Evolutionary conservation across 2,797 vertebrate genomes (phyloP), one percentile per base, ranked within the genome.

Genomic region (Parauchenoglanis ngamensis): DNA sequence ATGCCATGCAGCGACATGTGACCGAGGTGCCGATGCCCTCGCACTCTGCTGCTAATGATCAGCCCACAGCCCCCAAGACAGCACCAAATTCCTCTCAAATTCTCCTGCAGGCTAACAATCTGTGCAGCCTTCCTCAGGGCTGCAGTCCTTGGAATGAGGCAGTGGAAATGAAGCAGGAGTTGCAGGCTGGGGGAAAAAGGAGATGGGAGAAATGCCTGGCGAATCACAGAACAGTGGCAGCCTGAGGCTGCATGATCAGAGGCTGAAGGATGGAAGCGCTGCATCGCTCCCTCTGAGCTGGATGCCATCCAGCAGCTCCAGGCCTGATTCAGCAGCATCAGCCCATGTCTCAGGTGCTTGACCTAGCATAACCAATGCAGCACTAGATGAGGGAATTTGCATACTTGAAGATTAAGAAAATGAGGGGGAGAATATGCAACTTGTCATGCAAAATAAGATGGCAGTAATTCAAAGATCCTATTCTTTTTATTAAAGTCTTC

Each of bases 1-100:
- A 94, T 96, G 96, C 96, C 97, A 97, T 96, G 95, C 94, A 96
- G 96, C 94, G 97, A 97, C 97, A 98, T 98, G 98, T 98, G 98
- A 99, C 95, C 96, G 95, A 95, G 97, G 97, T 97, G 97, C 97
- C 97, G 97, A 98, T 98, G 97, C 97, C 97, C 95, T 96, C 94
- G 85, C 96, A 97, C 96, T 96, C 95, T 95, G 95, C 96, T 97
- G 96, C 96, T 96, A 98, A 97, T 98, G 97, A 98, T 98, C 97
- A 97, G 96, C 95, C 92, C 78, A 70, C 68, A 7, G 79, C 54
- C 94, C 94, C 94, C 94, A 93, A 59, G 83, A 96, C 90, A 94
- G 90, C 95, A 96, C 93, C 94, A 93, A 94, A 95, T 95, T 97
- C 94, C 94, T 90, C 92, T 91, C 89, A 93, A 91, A 92, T 91